phyloP scores from a whole-genome alignment of 2,888 invertebrate genomes.

The Matsumyia berberina region DNA sequence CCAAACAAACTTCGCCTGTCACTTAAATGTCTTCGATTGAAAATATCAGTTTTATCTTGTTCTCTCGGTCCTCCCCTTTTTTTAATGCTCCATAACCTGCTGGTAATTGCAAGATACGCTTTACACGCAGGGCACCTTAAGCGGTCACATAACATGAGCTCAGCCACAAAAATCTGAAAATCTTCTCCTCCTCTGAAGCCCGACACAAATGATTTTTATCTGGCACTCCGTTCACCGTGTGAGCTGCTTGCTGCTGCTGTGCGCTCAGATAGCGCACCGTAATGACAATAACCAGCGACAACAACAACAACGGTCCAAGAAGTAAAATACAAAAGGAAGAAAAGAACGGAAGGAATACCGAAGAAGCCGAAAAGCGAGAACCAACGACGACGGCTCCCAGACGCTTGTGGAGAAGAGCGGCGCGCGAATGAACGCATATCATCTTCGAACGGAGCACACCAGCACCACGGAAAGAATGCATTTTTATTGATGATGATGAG shows the following conservation, averaged over 20 bases:
- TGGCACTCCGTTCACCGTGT: conserved; percentile 58
- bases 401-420: conserved; percentile 29
- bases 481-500: conserved; percentile 74
- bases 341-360: conserved; percentile 59
- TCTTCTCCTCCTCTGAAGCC: conserved; percentile 54
- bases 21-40: conserved; percentile 12
- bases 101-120: conserved; percentile 69
- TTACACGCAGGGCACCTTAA: conserved; percentile 60
- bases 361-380: conserved; percentile 62
- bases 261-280: conserved; percentile 71
- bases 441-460: conserved; percentile 39
- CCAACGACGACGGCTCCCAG: conserved; percentile 10
- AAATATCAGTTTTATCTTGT: conserved; percentile 45
- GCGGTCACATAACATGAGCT: conserved; percentile 63
- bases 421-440: conserved; percentile 51
- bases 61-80: conserved; percentile 45
- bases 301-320: conserved; percentile 77
- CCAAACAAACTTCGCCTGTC: conserved; percentile 12
- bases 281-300: conserved; percentile 59
- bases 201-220: conserved; percentile 73
- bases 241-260: conserved; percentile 71
- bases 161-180: conserved; percentile 51
- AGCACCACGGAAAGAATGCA: conserved; percentile 58
- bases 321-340: conserved; percentile 36
- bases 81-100: conserved; percentile 59